Evolutionary conservation across 92 coral and sea anemone genomes (phyloP).

Genomic region (Paragorgia papillata): DNA sequence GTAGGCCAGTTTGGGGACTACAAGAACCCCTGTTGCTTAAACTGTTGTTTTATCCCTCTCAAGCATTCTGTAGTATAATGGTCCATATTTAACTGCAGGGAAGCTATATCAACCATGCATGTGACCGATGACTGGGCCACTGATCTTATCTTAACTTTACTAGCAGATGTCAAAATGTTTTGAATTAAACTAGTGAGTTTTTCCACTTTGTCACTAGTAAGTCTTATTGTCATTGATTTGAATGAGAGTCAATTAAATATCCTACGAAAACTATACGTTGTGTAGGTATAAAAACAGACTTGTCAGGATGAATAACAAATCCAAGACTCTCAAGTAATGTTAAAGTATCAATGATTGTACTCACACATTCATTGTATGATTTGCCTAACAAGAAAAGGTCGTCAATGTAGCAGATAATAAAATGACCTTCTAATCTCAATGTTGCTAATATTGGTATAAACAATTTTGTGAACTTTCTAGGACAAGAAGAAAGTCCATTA

Average conservation of each 20-base stretch:
- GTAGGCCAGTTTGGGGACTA: too few species aligned
- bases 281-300: neutral
- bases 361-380: neutral
- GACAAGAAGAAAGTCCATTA: constrained; percentile 1
- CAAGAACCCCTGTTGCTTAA: too few species aligned
- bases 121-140: too few species aligned
- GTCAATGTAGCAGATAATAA: neutral
- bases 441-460: constrained; percentile 7
- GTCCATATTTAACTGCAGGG: too few species aligned
- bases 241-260: neutral
- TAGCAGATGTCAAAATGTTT: too few species aligned
- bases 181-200: too few species aligned
- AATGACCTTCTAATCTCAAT: neutral
- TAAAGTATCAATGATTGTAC: neutral
- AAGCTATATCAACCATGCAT: too few species aligned
- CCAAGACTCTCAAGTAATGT: neutral
- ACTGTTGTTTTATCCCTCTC: too few species aligned
- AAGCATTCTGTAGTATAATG: too few species aligned
- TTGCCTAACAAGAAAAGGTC: neutral
- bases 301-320: neutral
- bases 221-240: neutral
- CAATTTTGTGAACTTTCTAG: constrained; percentile 2
- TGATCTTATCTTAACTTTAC: too few species aligned
- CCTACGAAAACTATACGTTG: constrained; percentile 1
- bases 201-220: constrained; percentile 1